Base-by-base conservation (phyloP, 2,797 vertebrate species). In the Pseudomugil tenellus region DNA sequence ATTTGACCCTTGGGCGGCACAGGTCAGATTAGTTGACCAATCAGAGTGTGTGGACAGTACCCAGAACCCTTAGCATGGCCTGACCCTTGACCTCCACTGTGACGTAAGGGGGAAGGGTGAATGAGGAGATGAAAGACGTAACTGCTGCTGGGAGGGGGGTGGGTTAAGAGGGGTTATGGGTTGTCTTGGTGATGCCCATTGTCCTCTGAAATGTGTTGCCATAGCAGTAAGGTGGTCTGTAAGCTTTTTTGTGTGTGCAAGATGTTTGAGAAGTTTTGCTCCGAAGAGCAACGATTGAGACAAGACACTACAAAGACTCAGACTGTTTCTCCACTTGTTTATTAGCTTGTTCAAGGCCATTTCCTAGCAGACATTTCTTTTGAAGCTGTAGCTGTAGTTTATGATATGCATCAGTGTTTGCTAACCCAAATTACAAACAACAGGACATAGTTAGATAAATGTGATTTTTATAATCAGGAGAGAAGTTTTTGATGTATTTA, bases 141-240 rank as follows among this genome's bases (percentile, higher is more conserved):
- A 85, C 87, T 91, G 84, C 92, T 88, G 80, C 75, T 80, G 87
- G 91, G 89, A 91, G 92, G 90, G n/a, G 92, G 84, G 89, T 82
- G 92, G 93, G 93, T 94, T 94, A 94, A 94, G 93, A 94, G 93
- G 92, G 92, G 91, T 94, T 94, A 93, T 93, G 90, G 92, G 93
- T 93, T 94, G 92, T 93, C 92, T 79, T 92, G 92, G 92, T 92
- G 93, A 94, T 92, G 90, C 77, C 90, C 87, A 94, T 95, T 95
- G 94, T 95, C 86, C 88, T 89, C 66, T 87, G 78, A 92, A 94
- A 94, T 87, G 90, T 89, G 87, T 93, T 93, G 78, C 92, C 84
- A 92, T 94, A 90, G 93, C 86, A 92, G 91, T 92, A 94, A 94
- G 93, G 92, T 95, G 92, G 91, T 93, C 87, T 92, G 89, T 88